Evolutionary conservation across 1,140 invertebrate genomes (phyloP).

Genomic region (Pteromalus puparum): DNA sequence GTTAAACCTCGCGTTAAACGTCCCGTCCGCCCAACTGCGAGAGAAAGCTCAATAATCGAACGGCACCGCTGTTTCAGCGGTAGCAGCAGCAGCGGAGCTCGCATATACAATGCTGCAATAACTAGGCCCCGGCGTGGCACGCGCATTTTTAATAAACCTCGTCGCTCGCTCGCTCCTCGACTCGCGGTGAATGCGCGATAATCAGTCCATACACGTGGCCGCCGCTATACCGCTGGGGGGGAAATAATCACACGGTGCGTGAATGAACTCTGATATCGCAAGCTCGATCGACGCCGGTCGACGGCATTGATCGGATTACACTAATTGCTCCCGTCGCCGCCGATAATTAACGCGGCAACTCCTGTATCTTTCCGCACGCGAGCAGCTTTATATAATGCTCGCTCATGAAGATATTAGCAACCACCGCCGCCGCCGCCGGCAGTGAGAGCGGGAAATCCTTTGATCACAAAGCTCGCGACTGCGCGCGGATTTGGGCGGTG

Average conservation of each 20-base stretch:
- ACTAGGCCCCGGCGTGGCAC: neutral
- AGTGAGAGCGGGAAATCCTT: neutral
- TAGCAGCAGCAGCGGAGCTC: neutral
- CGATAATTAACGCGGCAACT: slow-evolving; percentile 24
- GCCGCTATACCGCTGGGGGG: neutral
- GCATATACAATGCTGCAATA: neutral
- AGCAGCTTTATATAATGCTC: neutral
- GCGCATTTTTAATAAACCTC: slow-evolving; percentile 33
- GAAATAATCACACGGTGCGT: slow-evolving; percentile 50
- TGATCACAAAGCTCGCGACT: neutral
- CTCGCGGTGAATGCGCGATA: slow-evolving; percentile 8
- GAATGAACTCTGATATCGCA: slow-evolving; percentile 52
- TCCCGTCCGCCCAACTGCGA: neutral
- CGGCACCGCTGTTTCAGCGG: neutral
- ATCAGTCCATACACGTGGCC: slow-evolving; percentile 39
- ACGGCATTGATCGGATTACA: slow-evolving; percentile 55
- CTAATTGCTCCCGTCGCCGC: slow-evolving; percentile 52
- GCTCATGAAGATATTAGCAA: neutral
- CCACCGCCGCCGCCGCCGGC: too few relatives aligned
- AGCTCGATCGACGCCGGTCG: neutral
- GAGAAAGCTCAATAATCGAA: slow-evolving; percentile 25
- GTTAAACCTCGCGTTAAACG: slow-evolving; percentile 39
- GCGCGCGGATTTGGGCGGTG: neutral
- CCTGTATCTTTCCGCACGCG: neutral
- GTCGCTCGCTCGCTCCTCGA: neutral